Evolutionary conservation across 2,888 invertebrate genomes (phyloP).

Genomic region (Dasypolia templi): DNA sequence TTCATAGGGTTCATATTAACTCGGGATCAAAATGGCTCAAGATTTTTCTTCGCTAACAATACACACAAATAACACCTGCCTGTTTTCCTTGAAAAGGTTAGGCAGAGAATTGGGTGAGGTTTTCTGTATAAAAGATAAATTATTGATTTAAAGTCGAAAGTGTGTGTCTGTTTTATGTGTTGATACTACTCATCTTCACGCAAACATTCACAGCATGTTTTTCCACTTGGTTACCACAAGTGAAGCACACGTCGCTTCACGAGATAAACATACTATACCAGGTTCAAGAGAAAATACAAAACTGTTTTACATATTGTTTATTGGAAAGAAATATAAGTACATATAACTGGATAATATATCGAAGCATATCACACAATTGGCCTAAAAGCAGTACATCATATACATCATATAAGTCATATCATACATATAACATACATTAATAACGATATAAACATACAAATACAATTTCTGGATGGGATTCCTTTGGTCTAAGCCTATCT

Average conservation of each 20-base stretch:
- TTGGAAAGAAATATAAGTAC: conserved; percentile 67
- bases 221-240: neutral
- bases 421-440: conserved; percentile 41
- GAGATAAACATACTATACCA: neutral
- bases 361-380: conserved; percentile 58
- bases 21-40: neutral
- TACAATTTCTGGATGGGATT: conserved; percentile 73
- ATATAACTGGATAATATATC: conserved; percentile 47
- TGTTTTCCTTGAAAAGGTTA: neutral
- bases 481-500: conserved; percentile 84
- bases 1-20: neutral
- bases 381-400: conserved; percentile 48
- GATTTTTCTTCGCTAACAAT: neutral
- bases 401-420: conserved; percentile 29
- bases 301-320: conserved; percentile 57
- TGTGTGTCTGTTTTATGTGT: neutral
- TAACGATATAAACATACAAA: conserved; percentile 68
- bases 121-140: conserved; percentile 4
- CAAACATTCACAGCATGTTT: neutral
- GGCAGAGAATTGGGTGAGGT: no score
- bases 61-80: neutral
- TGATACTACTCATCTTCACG: neutral
- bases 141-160: neutral
- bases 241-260: neutral
- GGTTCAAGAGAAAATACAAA: conserved; percentile 19